Evolutionary conservation across 1,140 invertebrate species (phyloP).

Genomic region (Euura lappo): DNA sequence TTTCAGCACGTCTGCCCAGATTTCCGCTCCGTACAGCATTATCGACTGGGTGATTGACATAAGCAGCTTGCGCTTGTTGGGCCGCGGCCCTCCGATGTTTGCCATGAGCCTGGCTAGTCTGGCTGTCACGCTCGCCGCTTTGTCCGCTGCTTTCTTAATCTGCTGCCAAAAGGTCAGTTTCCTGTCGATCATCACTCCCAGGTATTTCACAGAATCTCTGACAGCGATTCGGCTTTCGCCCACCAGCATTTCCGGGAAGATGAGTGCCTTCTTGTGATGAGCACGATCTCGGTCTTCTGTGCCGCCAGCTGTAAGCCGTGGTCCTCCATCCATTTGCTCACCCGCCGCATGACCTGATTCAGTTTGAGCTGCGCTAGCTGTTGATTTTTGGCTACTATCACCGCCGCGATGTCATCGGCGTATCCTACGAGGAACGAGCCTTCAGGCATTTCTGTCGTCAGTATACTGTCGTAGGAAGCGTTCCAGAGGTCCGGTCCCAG

Average conservation of each 20-base stretch:
- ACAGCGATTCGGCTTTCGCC: no score
- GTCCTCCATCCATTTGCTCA: conserved; percentile 27
- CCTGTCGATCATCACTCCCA: conserved; percentile 20
- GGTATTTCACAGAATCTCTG: conserved; percentile 13
- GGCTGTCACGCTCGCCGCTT: conserved; percentile 8
- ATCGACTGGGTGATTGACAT: conserved; percentile 9
- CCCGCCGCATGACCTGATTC: background rate
- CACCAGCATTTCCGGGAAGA: no score
- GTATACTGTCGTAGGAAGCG: conserved; percentile 43
- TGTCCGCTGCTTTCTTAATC: conserved; percentile 15
- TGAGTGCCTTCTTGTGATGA: background rate
- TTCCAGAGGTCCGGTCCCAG: conserved; percentile 49
- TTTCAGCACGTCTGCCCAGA: conserved; percentile 14
- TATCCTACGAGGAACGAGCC: conserved; percentile 33
- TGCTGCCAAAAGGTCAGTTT: conserved; percentile 20
- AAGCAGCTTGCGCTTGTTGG: conserved; percentile 5
- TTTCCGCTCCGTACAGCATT: conserved; percentile 10
- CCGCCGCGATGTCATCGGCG: conserved; percentile 41
- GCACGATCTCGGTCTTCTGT: background rate
- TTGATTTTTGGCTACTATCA: conserved; percentile 31
- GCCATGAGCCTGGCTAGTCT: conserved; percentile 20
- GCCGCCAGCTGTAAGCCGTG: conserved; percentile 11
- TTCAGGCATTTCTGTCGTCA: conserved; percentile 31
- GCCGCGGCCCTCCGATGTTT: conserved; percentile 16
- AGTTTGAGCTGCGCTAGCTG: conserved; percentile 28